A percentile compares a stretch with the other conserved stretches of the same genome.
phyloP scores from a whole-genome alignment of 2,797 vertebrate genomes.

The Carcharodon carcharias region DNA sequence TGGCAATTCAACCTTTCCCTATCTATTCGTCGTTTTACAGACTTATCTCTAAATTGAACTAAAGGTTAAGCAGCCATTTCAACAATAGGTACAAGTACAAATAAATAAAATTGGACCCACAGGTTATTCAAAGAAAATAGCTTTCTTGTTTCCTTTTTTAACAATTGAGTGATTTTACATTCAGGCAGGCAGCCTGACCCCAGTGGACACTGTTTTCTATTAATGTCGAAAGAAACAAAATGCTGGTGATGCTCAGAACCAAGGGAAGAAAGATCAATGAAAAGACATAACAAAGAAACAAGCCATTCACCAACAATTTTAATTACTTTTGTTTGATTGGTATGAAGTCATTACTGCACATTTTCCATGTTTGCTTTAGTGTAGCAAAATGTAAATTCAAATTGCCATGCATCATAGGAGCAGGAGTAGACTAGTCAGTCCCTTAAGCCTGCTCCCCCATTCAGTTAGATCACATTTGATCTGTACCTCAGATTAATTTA shows the following conservation, averaged over 20 bases:
- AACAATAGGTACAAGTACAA: not conserved
- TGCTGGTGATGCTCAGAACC: not conserved
- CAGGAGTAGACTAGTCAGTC: not conserved
- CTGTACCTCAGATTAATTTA: not conserved
- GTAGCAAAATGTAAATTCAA: not conserved
- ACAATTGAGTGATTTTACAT: not conserved
- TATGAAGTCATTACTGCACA: not conserved
- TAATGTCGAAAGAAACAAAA: not conserved
- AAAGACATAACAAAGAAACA: not conserved
- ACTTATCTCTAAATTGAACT: not conserved
- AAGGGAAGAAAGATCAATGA: not conserved
- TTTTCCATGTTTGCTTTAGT: not conserved
- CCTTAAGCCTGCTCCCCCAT: not conserved
- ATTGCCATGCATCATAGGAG: not conserved
- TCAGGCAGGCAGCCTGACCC: not conserved
- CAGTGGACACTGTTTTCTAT: not conserved
- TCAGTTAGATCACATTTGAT: not conserved
- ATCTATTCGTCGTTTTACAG: too few relatives aligned
- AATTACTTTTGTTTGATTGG: not conserved
- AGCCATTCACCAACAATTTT: not conserved
- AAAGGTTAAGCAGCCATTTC: not conserved
- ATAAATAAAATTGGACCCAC: not conserved
- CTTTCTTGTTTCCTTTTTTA: not conserved
- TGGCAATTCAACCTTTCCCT: not conserved
- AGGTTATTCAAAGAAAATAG: not conserved